Conservation (phyloP, 2,888 invertebrate species). For the Andricus quercusramuli region DNA sequence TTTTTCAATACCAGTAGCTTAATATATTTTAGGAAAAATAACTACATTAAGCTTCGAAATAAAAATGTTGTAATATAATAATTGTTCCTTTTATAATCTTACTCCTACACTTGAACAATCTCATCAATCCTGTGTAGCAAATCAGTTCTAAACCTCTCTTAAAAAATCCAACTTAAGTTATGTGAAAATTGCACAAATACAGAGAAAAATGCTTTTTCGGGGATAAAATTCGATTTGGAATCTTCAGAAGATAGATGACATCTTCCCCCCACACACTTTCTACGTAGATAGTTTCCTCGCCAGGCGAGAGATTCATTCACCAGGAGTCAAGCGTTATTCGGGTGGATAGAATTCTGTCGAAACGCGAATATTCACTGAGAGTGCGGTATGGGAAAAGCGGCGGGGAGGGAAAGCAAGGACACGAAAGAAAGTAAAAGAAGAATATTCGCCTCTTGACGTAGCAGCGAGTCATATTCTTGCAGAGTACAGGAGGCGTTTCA, state of each 20-base stretch:
- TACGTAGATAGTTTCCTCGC: background rate
- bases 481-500: constrained; percentile 7
- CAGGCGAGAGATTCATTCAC: background rate
- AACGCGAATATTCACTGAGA: constrained; percentile 7
- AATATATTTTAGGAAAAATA: too few species aligned
- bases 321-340: constrained; percentile 2
- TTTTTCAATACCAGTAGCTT: too few species aligned
- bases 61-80: too few species aligned
- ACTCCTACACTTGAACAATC: too few species aligned
- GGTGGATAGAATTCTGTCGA: constrained; percentile 7
- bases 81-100: too few species aligned
- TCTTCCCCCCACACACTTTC: background rate
- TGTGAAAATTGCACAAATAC: too few species aligned
- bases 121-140: too few species aligned
- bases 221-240: background rate
- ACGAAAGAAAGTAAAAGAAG: background rate
- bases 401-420: background rate
- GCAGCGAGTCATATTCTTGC: background rate
- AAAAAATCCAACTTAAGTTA: too few species aligned
- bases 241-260: background rate
- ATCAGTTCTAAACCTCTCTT: too few species aligned
- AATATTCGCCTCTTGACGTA: background rate
- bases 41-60: too few species aligned
- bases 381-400: background rate
- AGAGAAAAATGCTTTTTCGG: background rate